Conservation (phyloP, 2,113 vertebrate genomes). For the Tetrax tetrax region DNA sequence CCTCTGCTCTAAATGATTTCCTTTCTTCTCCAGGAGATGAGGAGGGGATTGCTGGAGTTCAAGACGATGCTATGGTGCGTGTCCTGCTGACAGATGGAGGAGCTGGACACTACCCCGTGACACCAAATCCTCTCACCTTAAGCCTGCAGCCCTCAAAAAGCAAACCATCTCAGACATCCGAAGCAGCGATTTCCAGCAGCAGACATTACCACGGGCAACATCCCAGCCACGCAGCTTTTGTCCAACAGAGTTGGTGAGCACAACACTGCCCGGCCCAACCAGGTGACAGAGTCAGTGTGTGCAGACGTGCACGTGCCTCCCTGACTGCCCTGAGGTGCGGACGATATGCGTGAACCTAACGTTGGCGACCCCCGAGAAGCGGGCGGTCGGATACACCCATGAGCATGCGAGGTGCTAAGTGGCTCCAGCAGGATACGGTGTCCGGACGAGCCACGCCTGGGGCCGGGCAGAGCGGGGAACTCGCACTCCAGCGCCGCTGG, state of each 20-base stretch:
- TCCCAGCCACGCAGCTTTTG: not conserved
- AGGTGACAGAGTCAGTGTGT: not conserved
- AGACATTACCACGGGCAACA: not conserved
- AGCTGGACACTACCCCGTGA: not conserved
- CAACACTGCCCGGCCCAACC: not conserved
- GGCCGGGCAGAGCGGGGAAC: not conserved
- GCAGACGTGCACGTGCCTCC: fast-evolving
- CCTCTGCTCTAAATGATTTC: not conserved
- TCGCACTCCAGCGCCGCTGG: fast-evolving
- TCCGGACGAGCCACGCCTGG: not conserved
- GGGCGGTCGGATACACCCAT: not conserved
- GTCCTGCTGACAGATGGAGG: not conserved
- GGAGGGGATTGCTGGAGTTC: not conserved
- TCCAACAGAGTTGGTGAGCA: not conserved
- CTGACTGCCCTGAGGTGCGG: not conserved
- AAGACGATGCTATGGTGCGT: not conserved
- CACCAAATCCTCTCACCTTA: not conserved
- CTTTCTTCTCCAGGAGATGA: not conserved
- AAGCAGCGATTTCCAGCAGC: not conserved
- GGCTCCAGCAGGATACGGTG: not conserved
- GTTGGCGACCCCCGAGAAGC: fast-evolving
- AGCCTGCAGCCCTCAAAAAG: not conserved
- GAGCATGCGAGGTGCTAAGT: not conserved
- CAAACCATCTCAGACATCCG: not conserved
- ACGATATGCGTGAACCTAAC: not conserved